Evolutionary conservation across 2,888 invertebrate genomes (phyloP).

Genomic region (Vannuccia rotundouncinata): DNA sequence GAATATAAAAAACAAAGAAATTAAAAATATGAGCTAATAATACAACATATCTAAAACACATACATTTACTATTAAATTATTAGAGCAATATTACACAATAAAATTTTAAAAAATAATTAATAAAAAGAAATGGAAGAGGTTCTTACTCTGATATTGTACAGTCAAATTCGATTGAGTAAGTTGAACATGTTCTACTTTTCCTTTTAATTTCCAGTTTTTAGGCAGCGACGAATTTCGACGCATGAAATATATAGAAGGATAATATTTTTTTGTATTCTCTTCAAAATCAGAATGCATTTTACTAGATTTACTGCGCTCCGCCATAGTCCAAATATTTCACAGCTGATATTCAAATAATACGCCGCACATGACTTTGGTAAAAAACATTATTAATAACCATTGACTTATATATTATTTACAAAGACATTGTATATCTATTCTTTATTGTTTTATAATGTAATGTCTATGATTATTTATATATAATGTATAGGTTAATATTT

Average conservation of each 20-base stretch:
- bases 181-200: not conserved
- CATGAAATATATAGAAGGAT: not conserved
- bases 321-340: not conserved
- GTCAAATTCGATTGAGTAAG: not conserved
- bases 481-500: too few relatives aligned
- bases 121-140: too few relatives aligned
- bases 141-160: not conserved
- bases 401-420: too few relatives aligned
- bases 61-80: too few relatives aligned
- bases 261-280: not conserved
- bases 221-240: not conserved
- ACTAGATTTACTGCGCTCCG: not conserved
- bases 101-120: not conserved
- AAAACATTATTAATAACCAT: too few relatives aligned
- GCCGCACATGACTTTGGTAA: not conserved
- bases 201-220: not conserved
- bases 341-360: not conserved
- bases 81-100: not conserved
- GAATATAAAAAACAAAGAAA: too few relatives aligned
- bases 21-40: too few relatives aligned
- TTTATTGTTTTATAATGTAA: too few relatives aligned
- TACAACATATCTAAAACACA: too few relatives aligned
- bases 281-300: not conserved
- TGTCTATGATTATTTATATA: too few relatives aligned
- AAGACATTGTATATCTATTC: too few relatives aligned